These are phyloP conservation scores for Ptyas mucosa DNA, from an alignment of 2,113 vertebrate genomes.

Conservation along the genomic window DNA sequence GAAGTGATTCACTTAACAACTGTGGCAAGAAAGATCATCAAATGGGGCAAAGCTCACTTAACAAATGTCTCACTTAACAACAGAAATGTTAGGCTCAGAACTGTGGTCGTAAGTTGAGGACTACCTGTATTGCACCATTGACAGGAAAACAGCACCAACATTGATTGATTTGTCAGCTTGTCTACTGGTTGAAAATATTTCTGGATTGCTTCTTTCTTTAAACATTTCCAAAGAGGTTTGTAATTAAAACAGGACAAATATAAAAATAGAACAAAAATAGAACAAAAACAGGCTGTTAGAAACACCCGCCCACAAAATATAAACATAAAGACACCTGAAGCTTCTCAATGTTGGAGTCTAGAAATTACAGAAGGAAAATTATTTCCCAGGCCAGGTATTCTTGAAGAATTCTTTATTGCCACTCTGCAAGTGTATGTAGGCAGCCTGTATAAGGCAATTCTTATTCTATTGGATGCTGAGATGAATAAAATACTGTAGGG, in stretches of 20 bases:
- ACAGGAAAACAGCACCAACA: neutral
- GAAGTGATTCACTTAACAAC: too few species aligned
- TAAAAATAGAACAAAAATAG: neutral
- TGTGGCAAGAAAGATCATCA: too few species aligned
- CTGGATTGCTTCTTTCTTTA: neutral
- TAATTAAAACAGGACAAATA: neutral
- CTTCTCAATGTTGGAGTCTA: neutral
- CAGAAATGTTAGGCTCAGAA: too few species aligned
- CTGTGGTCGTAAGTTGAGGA: too few species aligned
- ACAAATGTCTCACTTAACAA: too few species aligned
- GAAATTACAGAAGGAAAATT: neutral
- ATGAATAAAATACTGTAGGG: neutral
- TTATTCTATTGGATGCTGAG: neutral
- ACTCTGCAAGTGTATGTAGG: neutral
- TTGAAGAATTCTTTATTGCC: neutral
- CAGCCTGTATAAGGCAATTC: neutral
- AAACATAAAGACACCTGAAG: neutral
- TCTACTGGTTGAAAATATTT: neutral
- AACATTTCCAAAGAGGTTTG: neutral
- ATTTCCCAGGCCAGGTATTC: neutral
- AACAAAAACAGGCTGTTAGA: neutral
- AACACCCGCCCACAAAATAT: neutral
- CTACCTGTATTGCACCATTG: neutral
- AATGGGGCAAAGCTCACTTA: too few species aligned
- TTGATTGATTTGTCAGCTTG: neutral